Base-by-base conservation (phyloP, 2,888 invertebrate genomes). In the Salpingus planirostris region DNA sequence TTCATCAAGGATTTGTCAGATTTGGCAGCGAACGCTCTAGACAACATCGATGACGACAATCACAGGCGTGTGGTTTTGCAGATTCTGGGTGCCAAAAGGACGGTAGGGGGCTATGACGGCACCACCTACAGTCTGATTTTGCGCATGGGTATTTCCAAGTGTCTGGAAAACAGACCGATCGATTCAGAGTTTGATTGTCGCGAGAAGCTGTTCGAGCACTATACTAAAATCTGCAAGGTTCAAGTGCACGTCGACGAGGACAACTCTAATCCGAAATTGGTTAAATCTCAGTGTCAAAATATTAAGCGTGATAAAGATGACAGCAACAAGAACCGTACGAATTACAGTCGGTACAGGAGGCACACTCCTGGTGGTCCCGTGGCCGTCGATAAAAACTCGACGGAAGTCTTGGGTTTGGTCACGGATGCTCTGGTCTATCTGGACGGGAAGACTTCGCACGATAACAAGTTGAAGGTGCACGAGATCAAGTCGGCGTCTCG, bases 151-250 rank as follows among this genome's bases (percentile, higher is more conserved):
- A 55, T 60, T 18, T 67, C 69, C 1, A 59, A 62, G 26, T 73
- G 73, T 43, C 36, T 45, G 8, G 60, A 60, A 46, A 39, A 52
- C 18, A 43, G 34, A 37, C 41, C 32, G 2, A 30, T 15, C 3
- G 24, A 40, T 14, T 30, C 31, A 11, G 31, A 44, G 26, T 47
- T 50, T 23, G 40, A 49, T 11, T 60, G 55, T 32, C 44, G 44
- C 23, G 49, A 52, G 40, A 60, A 64, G 38, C 41, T 50, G 11
- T 56, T 55, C 26, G 60, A 64, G 13, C 47, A 53, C 21, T 44
- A 59, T 5, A 57, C 55, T 6, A 71, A 70, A 56, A 66, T 73
- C 31, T 77, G 77, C 50, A 70, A 71, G 46, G 66, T 72, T 11
- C 60, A 71, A 33, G 59, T 49, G 7, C 66, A 69, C 38, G 60